phyloP scores from a whole-genome alignment of 64 coral and sea anemone genomes.

The Dendronephthya gigantea region DNA sequence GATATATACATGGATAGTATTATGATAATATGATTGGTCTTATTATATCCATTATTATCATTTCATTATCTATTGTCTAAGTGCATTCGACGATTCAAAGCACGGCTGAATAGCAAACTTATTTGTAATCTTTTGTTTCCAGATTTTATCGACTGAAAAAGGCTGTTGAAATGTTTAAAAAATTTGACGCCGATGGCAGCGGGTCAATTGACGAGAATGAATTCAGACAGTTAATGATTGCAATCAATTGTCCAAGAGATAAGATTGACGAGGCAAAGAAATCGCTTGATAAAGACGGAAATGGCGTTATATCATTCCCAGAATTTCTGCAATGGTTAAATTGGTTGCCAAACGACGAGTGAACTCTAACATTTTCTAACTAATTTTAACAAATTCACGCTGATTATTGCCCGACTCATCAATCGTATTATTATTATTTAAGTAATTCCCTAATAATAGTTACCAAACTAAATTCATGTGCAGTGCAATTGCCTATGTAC shows the following conservation, averaged over 20 bases:
- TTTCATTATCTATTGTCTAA: too few relatives aligned
- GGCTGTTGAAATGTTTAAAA: constrained; percentile 73
- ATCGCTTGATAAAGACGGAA: constrained; percentile 55
- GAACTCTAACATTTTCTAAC: too few relatives aligned
- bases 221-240: constrained; percentile 47
- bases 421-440: too few relatives aligned
- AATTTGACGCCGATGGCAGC: constrained; percentile 61
- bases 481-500: neutral
- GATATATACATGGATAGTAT: too few relatives aligned
- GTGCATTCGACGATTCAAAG: too few relatives aligned
- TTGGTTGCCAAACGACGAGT: constrained; percentile 52
- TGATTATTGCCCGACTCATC: too few relatives aligned
- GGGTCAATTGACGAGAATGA: constrained; percentile 71
- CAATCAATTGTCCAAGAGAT: constrained; percentile 16
- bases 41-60: too few relatives aligned
- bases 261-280: constrained; percentile 38
- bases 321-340: constrained; percentile 88
- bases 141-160: constrained; percentile 51
- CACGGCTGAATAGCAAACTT: too few relatives aligned
- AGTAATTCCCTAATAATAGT: too few relatives aligned
- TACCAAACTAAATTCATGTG: neutral
- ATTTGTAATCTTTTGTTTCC: neutral
- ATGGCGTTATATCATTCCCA: constrained; percentile 71
- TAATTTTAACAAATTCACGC: neutral
- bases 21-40: too few relatives aligned